Evolutionary conservation across 2,113 vertebrate species (phyloP), one percentile per base, ranked within the genome.

Genomic region (Suricata suricatta): DNA sequence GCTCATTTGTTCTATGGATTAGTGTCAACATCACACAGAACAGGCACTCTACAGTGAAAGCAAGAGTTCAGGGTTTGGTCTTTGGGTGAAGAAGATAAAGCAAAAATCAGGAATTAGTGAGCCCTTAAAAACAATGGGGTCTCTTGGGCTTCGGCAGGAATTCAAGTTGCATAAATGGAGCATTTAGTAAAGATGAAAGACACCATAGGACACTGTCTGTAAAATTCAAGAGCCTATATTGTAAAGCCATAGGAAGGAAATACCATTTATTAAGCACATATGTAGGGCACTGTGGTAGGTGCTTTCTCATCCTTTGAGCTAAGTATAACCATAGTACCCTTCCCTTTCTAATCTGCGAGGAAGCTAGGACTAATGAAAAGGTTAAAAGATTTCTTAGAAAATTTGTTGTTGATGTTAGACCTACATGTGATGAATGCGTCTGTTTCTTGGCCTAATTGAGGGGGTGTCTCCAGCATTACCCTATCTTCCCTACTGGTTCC

Each of bases 151-250:
- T 69, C 72, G 71, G 77, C 76, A 97, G 89, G 91, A 94, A 96
- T 63, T 97, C n/a, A 81, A 91, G 85, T 85, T 89, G 83, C 76
- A 94, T 74, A 94, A 88, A 95, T 91, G 90, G 47, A 63, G 47
- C 88, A 96, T 81, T 98, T 90, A 77, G 68, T 83, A 95, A 96
- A 97, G 93, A 97, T 93, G 91, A 96, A 98, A 96, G 88, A 90
- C 44, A 85, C 57, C 63, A 54, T 71, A 96, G 92, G 97, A 95
- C 95, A 90, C 41, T 41, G 31, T 71, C 92, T 95, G 47, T 83
- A 90, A 96, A 89, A 96, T 81, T 50, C 52, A 88, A 97, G 81
- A 88, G 33, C 60, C n/a, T 60, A 47, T 77, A 88, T 82, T 96
- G 44, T 96, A 82, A 97, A 81, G 69, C 29, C 25, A 60, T 54